phyloP scores from a whole-genome alignment of 2,888 invertebrate genomes.

The Pseudococcus longispinus region DNA sequence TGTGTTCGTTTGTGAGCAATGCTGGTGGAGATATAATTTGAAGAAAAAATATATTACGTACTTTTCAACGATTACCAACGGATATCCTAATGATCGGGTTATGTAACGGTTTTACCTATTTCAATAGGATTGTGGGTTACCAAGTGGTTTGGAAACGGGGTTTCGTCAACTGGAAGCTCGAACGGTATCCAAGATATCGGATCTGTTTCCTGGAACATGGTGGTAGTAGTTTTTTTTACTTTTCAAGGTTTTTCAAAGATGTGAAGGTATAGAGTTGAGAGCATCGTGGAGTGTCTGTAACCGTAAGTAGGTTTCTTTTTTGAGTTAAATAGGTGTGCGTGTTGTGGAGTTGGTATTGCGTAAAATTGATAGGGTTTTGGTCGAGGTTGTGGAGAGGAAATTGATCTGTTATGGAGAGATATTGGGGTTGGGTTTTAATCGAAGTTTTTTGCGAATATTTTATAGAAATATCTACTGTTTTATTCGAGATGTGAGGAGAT shows the following conservation, averaged over 20 bases:
- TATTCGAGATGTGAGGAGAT: too few relatives aligned
- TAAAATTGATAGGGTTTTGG: not conserved
- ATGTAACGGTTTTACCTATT: constrained; percentile 3
- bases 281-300: not conserved
- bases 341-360: not conserved
- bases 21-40: not conserved
- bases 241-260: not conserved
- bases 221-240: not conserved
- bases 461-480: too few relatives aligned
- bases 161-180: not conserved
- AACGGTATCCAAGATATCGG: not conserved
- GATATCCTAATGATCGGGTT: constrained; percentile 24
- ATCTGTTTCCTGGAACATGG: constrained; percentile 7
- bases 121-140: constrained; percentile 8
- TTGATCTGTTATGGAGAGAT: too few relatives aligned
- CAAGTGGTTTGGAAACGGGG: constrained; percentile 20
- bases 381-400: too few relatives aligned
- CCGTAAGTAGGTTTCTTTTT: too few relatives aligned
- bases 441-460: too few relatives aligned
- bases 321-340: not conserved
- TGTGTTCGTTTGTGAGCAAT: not conserved
- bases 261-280: not conserved
- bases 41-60: not conserved
- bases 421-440: too few relatives aligned
- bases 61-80: not conserved